Percentiles rank a stretch among this genome's conserved stretches.
Conservation (phyloP, 2,888 invertebrate species). For the Cheilosia impressa region DNA sequence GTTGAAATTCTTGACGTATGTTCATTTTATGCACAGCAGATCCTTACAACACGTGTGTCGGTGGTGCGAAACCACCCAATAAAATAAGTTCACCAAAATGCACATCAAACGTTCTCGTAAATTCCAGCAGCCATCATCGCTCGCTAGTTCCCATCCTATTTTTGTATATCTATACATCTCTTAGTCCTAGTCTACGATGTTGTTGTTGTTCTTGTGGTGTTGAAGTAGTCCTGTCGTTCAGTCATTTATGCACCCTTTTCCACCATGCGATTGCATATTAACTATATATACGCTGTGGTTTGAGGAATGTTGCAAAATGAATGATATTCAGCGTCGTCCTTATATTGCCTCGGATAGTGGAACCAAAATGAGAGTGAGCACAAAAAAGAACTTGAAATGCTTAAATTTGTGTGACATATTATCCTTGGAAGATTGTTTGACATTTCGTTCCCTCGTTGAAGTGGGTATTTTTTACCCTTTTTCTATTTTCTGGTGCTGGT, state of each 20-base stretch:
- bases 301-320: constrained; percentile 59
- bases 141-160: constrained; percentile 20
- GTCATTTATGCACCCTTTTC: constrained; percentile 64
- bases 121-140: constrained; percentile 43
- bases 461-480: constrained; percentile 29
- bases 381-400: constrained; percentile 15
- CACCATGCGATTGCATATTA: constrained; percentile 63
- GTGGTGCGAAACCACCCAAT: constrained; percentile 63
- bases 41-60: constrained; percentile 61
- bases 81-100: constrained; percentile 66
- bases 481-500: constrained; percentile 31
- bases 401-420: constrained; percentile 72
- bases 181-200: constrained; percentile 4
- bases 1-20: constrained; percentile 73
- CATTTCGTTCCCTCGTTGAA: constrained; percentile 64
- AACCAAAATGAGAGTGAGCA: constrained; percentile 1
- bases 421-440: constrained; percentile 70
- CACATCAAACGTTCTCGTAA: constrained; percentile 70
- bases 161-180: not conserved
- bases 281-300: constrained; percentile 62
- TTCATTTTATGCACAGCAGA: constrained; percentile 70
- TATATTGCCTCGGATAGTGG: constrained; percentile 20
- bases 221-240: constrained; percentile 65
- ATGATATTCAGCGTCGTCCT: constrained; percentile 65
- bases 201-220: constrained; percentile 25